Base-by-base conservation (phyloP, 1,140 invertebrate species). In the Halesus radiatus region DNA sequence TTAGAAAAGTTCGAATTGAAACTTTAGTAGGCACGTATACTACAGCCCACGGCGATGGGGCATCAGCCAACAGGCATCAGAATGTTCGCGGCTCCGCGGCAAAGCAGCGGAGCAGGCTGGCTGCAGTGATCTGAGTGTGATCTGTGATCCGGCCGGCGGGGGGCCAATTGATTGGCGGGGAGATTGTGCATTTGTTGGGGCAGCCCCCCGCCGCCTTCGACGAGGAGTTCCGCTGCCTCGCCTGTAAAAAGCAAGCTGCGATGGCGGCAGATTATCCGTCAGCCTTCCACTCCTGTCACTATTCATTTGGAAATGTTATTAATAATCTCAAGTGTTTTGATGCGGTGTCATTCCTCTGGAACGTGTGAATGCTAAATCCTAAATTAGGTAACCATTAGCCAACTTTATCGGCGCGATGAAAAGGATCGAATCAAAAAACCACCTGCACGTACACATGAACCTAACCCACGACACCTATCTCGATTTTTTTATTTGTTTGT, bases 161-260 rank as follows among this genome's bases (percentile, higher is more conserved):
- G 37, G 68, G 66, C 37, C 81, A 78, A 82, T 79, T 82, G 81
- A 82, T 82, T 82, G 81, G 81, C 81, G 81, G 78, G 72, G 64
- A 76, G 75, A 79, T 82, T 76, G 77, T 78, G 52, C 78, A 79
- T 82, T 80, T 82, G 81, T 82, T 75, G 81, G 81, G 66, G 81
- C 73, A 75, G 52, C 68, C 45, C 73, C 81, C 81, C 81, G 81
- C 81, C 64, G 81, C 26, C 74, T 60, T 20, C 81, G 80, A 29
- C 50, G 68, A 64, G 70, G 62, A 72, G 75, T 23, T 80, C 73
- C 37, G 37, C 37, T 62, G 45, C 50, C 53, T 37, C 62, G 66
- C 8, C 37, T 10, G 37, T 45, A 37, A 37, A 77, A 68, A 77
- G 64, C 74, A 18, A n/a, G 74, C 32, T n/a, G 26, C 60, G 32